Evolutionary conservation across 1,140 invertebrate species (phyloP), one percentile per base, ranked within the genome.

Genomic region (Microplitis mediator): DNA sequence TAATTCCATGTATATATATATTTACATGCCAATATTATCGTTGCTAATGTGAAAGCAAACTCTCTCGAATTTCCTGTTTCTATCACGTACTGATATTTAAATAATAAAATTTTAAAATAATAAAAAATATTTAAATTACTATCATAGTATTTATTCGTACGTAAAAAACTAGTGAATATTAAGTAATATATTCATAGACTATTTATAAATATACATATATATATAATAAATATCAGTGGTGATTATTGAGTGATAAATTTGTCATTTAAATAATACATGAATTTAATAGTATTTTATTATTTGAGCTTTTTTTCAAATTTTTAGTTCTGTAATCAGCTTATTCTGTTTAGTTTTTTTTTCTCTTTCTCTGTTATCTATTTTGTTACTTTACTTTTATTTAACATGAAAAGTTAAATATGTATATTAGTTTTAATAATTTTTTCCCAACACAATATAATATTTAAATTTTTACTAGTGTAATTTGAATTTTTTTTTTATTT

Each of bases 1-100:
- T 45, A 45, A 45, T 8, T 45, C 39, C 11, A 11, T 45, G 39
- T 63, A 31, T 39, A 35, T 54, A 51, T 54, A 39, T 56, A 68
- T 68, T 68, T 56, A 56, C 9, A 56, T 23, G 32, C 14, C 35
- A 35, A 16, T 56, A 56, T 68, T 56, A 32, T 36, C 31, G 32
- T 54, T 23, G 56, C 23, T 23, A 68, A 56, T 39, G 32, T 68
- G 23, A 54, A 68, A 68, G n/a, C 16, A 16, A 68, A 68, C 35
- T 58, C 51, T 56, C 51, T 68, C 23, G 54, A 45, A 32, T 64
- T 64, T 50, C 39, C 39, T 64, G 14, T 9, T 35, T 50, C 31
- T 16, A 6, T 50, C 11, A 35, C 23, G 31, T 35, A 62, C 14
- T 62, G 14, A 62, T 34, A 34, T 35, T 35, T 4, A 11, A 45